Evolutionary conservation across 2,797 vertebrate genomes (phyloP), one percentile per base, ranked within the genome.

Genomic region (Anolis apletophallus): DNA sequence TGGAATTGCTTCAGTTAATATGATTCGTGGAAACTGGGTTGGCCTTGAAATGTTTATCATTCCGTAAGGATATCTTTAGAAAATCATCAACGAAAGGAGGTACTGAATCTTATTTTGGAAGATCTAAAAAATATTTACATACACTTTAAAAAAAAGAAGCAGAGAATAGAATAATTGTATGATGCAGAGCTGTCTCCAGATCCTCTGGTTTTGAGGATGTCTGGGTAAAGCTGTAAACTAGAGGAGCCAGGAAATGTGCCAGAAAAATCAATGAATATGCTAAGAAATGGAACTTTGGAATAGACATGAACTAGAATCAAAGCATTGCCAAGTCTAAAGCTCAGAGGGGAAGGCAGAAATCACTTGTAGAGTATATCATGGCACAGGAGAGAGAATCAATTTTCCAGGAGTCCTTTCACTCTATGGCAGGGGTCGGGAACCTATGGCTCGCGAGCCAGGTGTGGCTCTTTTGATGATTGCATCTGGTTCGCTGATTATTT

Each of bases 31-130:
- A 34, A 81, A 14, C 77, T 85, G 17, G 10, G 36, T 40, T 85
- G 14, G 72, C 87, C 88, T 87, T 34, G n/a, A 32, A 54, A 34
- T n/a, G 6, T 55, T 71, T 84, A 59, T 10, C 86, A 19, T 81
- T 89, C 88, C 87, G 90, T 67, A 61, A 74, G 26, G 19, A 21
- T 46, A 11, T 78, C 0, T 32, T 86, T 87, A 81, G 23, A 7
- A 80, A 80, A 80, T 79, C 40, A 0, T 64, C 64, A 73, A 81
- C 13, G 8, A 52, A 69, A 57, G 55, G 57, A 40, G n/a, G 34
- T 36, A 14, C 4, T 85, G 0, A 23, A 46, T 57, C 7, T 57
- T 82, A 32, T 0, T 82, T 19, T 12, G 61, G 12, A 71, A 69
- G 21, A 36, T 68, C 50, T 16, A 11, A 64, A 61, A 13, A 7